These are phyloP conservation scores for Leptarthrus brevirostris DNA, from an alignment of 2,888 invertebrate genomes.

Conservation along the genomic window DNA sequence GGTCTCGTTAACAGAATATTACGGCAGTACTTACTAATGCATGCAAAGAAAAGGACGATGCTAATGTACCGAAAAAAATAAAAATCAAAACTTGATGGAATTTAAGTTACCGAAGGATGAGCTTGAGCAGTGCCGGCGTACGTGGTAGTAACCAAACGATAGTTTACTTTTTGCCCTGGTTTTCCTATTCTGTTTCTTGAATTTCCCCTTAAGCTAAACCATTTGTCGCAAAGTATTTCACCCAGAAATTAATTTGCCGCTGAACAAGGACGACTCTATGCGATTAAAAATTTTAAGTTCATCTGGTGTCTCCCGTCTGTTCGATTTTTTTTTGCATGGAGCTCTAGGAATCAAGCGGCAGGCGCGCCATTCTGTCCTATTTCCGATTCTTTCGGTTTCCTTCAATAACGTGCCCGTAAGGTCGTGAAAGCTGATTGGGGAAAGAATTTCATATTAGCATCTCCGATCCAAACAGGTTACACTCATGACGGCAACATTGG, in stretches of 20 bases:
- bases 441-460: constrained; percentile 11
- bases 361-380: constrained; percentile 33
- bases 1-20: constrained; percentile 19
- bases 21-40: constrained; percentile 23
- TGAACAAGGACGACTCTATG: constrained; percentile 44
- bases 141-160: background rate
- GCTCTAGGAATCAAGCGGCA: constrained; percentile 23
- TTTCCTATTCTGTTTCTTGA: constrained; percentile 26
- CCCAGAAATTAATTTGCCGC: constrained; percentile 35
- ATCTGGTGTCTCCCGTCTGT: constrained; percentile 21
- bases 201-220: constrained; percentile 33
- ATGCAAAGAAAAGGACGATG: constrained; percentile 39
- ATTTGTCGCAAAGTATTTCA: constrained; percentile 39
- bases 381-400: constrained; percentile 42
- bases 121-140: background rate
- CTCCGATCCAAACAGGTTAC: background rate
- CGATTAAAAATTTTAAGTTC: constrained; percentile 44
- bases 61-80: background rate
- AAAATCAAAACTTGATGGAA: constrained; percentile 34
- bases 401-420: constrained; percentile 31
- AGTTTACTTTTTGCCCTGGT: background rate
- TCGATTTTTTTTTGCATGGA: constrained; percentile 31
- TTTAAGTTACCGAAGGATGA: constrained; percentile 1
- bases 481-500: background rate
- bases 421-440: constrained; percentile 38